Evolutionary conservation across 2,888 invertebrate species (phyloP), one percentile per base, ranked within the genome.

Genomic region (Ornithoptera alexandrae): DNA sequence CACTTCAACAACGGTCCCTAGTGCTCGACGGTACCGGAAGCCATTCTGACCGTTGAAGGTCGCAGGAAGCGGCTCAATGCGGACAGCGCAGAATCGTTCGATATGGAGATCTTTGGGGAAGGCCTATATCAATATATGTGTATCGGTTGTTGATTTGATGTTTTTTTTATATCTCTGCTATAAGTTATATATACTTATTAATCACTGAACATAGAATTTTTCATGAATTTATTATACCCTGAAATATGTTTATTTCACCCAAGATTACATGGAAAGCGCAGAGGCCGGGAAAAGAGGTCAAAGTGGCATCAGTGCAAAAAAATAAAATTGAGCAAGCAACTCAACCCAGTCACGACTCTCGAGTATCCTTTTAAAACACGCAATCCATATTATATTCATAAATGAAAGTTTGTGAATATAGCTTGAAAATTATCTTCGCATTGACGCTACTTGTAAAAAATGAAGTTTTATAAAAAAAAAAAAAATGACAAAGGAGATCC

Each of bases 401-500:
- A 53, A 62, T 58, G 30, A 59, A 5, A 59, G n/a, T 71, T 62
- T 61, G 24, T 57, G 60, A 69, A 69, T 69, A 46, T 56, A 8
- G 39, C 30, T 56, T n/a, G 24, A 56, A 69, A 77, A 74, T 76
- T 72, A 73, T 76, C 71, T 74, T 74, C 73, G 71, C 73, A 77
- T 75, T 76, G 72, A 71, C 68, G 70, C 68, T 70, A 75, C 72
- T 72, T 70, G 70, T 61, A 67, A 46, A 12, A 75, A 77, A 73
- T 74, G 71, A 71, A 67, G 57, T 65, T 73, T 70, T 73, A 77
- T 75, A 73, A 76, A 75, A 75, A 74, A 60, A 73, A 64, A 75
- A 74, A 72, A 72, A 75, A 81, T 76, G 77, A 86, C 86, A 88
- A 89, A 86, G 79, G 84, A 78, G 74, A 77, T 30, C 76, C 79